A percentile compares a stretch with the other conserved stretches of the same genome.
Evolutionary conservation across 2,797 vertebrate species (phyloP).

Genomic region (Streptopelia turtur): DNA sequence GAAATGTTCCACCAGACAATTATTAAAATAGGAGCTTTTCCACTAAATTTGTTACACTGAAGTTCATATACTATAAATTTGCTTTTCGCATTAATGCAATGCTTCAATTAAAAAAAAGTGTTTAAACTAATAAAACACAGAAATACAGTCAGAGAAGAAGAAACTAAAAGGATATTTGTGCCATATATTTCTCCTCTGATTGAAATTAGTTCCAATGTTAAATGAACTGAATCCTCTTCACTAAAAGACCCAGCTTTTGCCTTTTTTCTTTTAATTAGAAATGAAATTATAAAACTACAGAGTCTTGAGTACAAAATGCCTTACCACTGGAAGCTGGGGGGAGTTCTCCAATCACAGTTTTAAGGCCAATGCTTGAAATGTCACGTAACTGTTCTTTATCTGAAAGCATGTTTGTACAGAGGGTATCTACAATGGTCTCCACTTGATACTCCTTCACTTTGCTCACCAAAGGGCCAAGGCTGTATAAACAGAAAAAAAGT

Average conservation of each 20-base stretch:
- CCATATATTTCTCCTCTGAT: not conserved
- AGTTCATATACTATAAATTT: not conserved
- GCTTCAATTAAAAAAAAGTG: not conserved
- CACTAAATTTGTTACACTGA: not conserved
- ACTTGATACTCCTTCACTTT: conserved; percentile 99
- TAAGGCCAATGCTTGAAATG: conserved; percentile 98
- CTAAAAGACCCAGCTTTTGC: not conserved
- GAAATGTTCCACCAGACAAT: not conserved
- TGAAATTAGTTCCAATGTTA: not conserved
- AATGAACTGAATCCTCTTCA: not conserved
- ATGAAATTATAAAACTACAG: not conserved
- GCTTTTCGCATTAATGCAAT: not conserved
- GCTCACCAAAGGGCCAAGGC: conserved; percentile 96
- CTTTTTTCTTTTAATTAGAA: not conserved
- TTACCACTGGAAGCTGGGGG: conserved; percentile 98
- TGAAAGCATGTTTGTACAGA: conserved; percentile 99
- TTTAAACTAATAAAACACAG: not conserved
- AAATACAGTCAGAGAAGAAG: not conserved
- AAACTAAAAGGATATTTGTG: not conserved
- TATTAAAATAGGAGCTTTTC: not conserved
- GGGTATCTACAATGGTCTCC: conserved; percentile 98
- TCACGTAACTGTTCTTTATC: conserved; percentile 98
- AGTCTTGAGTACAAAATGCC: not conserved
- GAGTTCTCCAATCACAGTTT: conserved; percentile 98
- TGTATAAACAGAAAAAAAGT: conserved; percentile 70